phyloP scores from a whole-genome alignment of 2,113 vertebrate genomes.

The Peromyscus polionotus region DNA sequence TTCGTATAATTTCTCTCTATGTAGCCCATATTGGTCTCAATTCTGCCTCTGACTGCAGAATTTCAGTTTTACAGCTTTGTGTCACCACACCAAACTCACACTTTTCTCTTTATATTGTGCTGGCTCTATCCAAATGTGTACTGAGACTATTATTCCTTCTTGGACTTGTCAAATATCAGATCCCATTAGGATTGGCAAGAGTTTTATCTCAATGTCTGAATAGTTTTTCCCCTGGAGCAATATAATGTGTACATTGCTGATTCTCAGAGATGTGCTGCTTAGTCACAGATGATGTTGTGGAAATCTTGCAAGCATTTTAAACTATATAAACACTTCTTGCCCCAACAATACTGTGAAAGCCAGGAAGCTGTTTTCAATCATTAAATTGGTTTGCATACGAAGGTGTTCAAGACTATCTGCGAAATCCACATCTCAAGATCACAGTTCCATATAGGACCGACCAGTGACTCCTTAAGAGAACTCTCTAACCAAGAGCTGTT shows the following conservation, averaged over 20 bases:
- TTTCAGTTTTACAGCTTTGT: background rate
- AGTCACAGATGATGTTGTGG: background rate
- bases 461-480: conserved; percentile 10
- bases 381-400: conserved; percentile 34
- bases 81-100: background rate
- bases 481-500: conserved; percentile 66
- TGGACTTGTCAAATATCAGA: background rate
- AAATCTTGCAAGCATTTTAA: background rate
- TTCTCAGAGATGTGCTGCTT: background rate
- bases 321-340: conserved; percentile 22
- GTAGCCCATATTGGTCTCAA: background rate
- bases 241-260: background rate
- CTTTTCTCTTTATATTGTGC: conserved; percentile 24
- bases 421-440: background rate
- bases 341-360: background rate
- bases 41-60: background rate
- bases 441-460: background rate
- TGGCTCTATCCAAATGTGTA: background rate
- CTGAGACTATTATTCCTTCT: background rate
- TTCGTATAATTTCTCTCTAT: background rate
- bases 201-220: background rate
- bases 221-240: background rate
- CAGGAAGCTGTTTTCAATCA: conserved; percentile 29
- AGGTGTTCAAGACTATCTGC: conserved; percentile 40
- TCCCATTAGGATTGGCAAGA: background rate